phyloP scores from a whole-genome alignment of 2,113 vertebrate genomes.

The Saimiri boliviensis region DNA sequence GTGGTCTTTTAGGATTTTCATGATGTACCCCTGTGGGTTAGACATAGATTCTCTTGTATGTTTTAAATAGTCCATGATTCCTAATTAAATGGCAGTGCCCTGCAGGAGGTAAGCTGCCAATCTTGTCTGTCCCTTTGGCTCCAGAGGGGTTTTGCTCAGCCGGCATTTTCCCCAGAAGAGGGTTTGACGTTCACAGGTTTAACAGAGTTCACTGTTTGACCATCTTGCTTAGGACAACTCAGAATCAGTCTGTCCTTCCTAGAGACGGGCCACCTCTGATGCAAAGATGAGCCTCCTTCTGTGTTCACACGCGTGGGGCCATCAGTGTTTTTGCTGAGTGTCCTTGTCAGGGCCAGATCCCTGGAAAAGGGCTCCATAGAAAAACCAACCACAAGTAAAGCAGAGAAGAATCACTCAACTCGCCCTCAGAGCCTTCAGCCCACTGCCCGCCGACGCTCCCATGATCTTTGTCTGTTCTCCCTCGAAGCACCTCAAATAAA shows the following conservation, averaged over 20 bases:
- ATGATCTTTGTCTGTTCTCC: no score
- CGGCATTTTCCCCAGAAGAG: not conserved
- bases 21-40: not conserved
- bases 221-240: not conserved
- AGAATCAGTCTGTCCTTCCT: not conserved
- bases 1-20: fast-evolving
- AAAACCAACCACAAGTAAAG: fast-evolving
- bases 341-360: no score
- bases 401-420: not conserved
- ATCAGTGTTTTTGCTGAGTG: fast-evolving
- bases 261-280: fast-evolving
- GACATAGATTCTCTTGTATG: not conserved
- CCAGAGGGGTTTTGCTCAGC: fast-evolving
- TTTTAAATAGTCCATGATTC: not conserved
- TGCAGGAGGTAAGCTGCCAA: fast-evolving
- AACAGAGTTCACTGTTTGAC: fast-evolving
- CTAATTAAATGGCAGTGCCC: not conserved
- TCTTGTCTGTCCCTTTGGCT: not conserved
- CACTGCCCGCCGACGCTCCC: fast-evolving
- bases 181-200: fast-evolving
- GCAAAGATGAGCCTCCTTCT: not conserved
- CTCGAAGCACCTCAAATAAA: not conserved
- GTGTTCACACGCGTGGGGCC: not conserved
- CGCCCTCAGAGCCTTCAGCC: not conserved
- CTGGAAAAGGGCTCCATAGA: fast-evolving